Evolutionary conservation across 2,797 vertebrate species (phyloP).

Genomic region (Bothrops alternatus): DNA sequence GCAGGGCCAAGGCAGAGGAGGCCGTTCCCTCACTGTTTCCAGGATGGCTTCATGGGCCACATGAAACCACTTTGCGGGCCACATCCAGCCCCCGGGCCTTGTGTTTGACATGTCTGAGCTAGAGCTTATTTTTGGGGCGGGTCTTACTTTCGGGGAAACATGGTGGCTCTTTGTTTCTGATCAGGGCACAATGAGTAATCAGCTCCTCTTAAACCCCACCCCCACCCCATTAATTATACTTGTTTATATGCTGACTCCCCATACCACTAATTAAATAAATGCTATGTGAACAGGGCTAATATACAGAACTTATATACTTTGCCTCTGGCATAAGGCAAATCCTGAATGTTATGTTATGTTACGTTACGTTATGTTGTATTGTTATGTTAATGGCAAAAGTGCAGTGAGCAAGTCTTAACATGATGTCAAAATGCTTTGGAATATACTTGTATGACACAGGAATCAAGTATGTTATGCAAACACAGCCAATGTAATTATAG

Average conservation of each 20-base stretch:
- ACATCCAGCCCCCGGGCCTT: too few species aligned
- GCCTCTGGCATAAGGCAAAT: neutral
- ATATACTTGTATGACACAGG: neutral
- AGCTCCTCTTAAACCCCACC: neutral
- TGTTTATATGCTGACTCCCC: neutral
- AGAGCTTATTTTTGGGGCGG: too few species aligned
- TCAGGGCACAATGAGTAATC: neutral
- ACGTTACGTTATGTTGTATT: too few species aligned
- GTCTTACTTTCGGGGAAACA: too few species aligned
- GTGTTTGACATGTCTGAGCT: too few species aligned
- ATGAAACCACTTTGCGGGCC: too few species aligned
- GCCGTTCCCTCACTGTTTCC: too few species aligned
- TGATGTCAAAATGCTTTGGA: neutral
- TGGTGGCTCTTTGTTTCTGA: neutral
- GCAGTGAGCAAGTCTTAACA: neutral
- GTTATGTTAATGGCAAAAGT: neutral
- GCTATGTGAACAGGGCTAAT: neutral
- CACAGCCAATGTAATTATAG: neutral
- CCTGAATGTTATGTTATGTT: neutral
- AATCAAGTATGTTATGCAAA: neutral
- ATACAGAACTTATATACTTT: neutral
- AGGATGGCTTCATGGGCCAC: too few species aligned
- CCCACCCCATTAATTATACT: neutral
- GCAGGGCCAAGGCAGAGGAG: too few species aligned
- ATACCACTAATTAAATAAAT: neutral